Percentiles rank a stretch among this genome's conserved stretches.
These are phyloP conservation scores for Cassiopea andromeda DNA, from an alignment of 30 jellyfish, hydroid and myxozoan genomes.

Conservation along the genomic window DNA sequence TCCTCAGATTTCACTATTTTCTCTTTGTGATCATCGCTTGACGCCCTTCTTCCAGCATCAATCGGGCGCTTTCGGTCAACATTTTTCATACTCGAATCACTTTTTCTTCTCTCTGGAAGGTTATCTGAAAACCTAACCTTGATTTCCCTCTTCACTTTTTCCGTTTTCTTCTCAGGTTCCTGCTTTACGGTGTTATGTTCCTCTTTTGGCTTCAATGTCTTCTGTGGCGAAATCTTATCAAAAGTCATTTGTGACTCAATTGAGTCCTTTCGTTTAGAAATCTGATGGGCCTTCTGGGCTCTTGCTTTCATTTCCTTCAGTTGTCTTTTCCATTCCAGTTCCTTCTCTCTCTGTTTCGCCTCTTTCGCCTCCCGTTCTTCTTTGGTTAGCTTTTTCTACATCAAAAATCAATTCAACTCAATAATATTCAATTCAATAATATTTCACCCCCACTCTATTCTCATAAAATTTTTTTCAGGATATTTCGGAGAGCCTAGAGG, in stretches of 20 bases:
- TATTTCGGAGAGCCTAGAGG: too few species aligned
- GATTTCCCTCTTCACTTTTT: slow-evolving; percentile 14
- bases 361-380: slow-evolving; percentile 64
- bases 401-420: neutral
- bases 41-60: slow-evolving; percentile 24
- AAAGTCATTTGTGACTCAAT: slow-evolving; percentile 47
- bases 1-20: slow-evolving; percentile 17
- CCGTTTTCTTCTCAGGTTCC: neutral
- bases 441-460: too few species aligned
- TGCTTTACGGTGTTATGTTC: neutral
- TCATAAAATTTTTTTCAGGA: too few species aligned
- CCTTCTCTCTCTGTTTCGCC: slow-evolving; percentile 50
- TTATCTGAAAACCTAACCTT: neutral
- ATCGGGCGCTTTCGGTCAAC: slow-evolving; percentile 19
- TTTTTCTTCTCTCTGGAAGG: slow-evolving; percentile 38
- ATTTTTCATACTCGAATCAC: slow-evolving; percentile 49
- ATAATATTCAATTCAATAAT: neutral
- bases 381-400: slow-evolving; percentile 3
- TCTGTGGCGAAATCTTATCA: slow-evolving; percentile 57
- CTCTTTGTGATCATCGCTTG: slow-evolving; percentile 48
- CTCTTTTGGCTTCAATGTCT: neutral
- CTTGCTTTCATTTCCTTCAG: slow-evolving; percentile 68
- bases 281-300: slow-evolving; percentile 57
- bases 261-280: slow-evolving; percentile 51
- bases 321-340: slow-evolving; percentile 52